Percentiles rank a stretch among this genome's conserved stretches.
These are phyloP conservation scores for Macroteleia sp. DNA, from an alignment of 2,888 invertebrate species.

Conservation along the genomic window DNA sequence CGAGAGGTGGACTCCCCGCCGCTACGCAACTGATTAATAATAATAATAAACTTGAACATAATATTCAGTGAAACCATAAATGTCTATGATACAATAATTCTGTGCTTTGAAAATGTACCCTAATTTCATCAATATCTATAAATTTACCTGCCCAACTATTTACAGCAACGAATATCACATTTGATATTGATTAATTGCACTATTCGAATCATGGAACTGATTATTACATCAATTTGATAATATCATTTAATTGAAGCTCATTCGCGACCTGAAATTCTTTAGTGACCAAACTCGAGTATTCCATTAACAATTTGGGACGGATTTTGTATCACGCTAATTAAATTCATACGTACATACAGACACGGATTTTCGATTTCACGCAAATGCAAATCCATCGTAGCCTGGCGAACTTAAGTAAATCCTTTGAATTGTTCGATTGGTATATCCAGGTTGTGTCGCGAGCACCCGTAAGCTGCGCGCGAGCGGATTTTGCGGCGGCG, in stretches of 20 bases:
- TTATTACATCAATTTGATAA: constrained; percentile 24
- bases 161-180: not conserved
- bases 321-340: constrained; percentile 40
- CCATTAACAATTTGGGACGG: constrained; percentile 78
- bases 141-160: not conserved
- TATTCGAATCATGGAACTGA: not conserved
- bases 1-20: too few relatives aligned
- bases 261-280: constrained; percentile 68
- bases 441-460: constrained; percentile 15
- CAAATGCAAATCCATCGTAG: constrained; percentile 37
- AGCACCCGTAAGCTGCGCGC: constrained; percentile 9
- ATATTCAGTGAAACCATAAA: too few relatives aligned
- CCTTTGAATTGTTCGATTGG: constrained; percentile 52
- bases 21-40: too few relatives aligned
- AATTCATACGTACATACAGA: constrained; percentile 38
- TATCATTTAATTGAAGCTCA: constrained; percentile 64
- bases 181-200: constrained; percentile 6
- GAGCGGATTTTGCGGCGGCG: too few relatives aligned
- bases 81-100: too few relatives aligned
- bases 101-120: not conserved
- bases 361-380: constrained; percentile 21
- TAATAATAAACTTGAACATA: too few relatives aligned
- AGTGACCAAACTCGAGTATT: constrained; percentile 76
- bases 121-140: not conserved
- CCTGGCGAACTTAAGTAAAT: constrained; percentile 35